Base-by-base conservation (phyloP, 2,888 invertebrate genomes). In the Bugulina stolonifera region DNA sequence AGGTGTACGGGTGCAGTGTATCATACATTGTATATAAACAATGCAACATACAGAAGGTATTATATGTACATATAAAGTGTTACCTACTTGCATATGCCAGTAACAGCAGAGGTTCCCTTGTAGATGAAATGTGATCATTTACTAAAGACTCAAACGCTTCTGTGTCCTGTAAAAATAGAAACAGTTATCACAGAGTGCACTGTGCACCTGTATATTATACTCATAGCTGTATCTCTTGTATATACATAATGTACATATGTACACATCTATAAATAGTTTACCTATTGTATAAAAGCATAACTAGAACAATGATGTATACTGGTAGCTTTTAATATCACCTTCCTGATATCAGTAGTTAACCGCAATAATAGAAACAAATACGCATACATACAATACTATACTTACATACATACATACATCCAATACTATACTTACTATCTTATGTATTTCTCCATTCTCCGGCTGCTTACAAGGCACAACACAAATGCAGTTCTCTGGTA, bases 401-500 rank as follows among this genome's bases (percentile, higher is more conserved):
- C 43, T 18, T 18, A 43, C 43, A 43, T 18, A n/a, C n/a, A 43
- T 43, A 43, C 43, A 43, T 18, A 43, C 18, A 43, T 18, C 43
- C 43, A n/a, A 43, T 18, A 43, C 43, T 43, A 43, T 43, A 43
- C 78, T 75, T 78, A 83, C 84, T 91, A 94, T 93, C 75, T 90
- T 90, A 73, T 90, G 89, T 73, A 88, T 88, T n/a, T 78, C 76
- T 71, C 79, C 80, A 76, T 77, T 77, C 23, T 29, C 25, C 23
- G 35, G 18, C 35, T 89, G 88, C 78, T 91, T 90, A 72, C 92
- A 91, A 0, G 94, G 93, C 73, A 95, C 92, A 0, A 93, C 90
- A 75, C 92, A 88, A 27, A 95, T 90, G 79, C 93, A 93, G 43
- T 91, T 91, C 72, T 93, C 85, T 0, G 95, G 93, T 73, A 96